phyloP scores from a whole-genome alignment of 2,888 invertebrate species.

The Macrophya alboannulata region DNA sequence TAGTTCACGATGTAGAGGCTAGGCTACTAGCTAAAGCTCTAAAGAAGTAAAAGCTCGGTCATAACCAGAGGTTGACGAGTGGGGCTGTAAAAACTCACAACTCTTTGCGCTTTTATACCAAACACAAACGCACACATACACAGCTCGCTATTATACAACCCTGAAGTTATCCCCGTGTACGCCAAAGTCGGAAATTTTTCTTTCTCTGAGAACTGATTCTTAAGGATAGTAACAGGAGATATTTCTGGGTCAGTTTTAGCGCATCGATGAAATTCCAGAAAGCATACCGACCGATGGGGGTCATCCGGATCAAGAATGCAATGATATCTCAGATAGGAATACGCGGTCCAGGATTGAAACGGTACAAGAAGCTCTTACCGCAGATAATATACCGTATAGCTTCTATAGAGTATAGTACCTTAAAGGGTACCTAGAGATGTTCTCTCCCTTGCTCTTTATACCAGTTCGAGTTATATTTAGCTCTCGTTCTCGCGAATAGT shows the following conservation, averaged over 20 bases:
- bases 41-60: constrained; percentile 49
- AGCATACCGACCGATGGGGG: not conserved
- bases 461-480: constrained; percentile 14
- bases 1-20: not conserved
- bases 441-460: not conserved
- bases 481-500: not conserved
- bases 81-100: constrained; percentile 22
- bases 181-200: no score
- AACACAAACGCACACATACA: not conserved
- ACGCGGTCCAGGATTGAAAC: not conserved
- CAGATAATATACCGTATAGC: not conserved
- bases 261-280: not conserved
- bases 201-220: no score
- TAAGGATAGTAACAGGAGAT: not conserved
- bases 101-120: constrained; percentile 19
- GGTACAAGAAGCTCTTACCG: constrained; percentile 20
- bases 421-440: not conserved
- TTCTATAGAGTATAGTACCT: not conserved
- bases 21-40: not conserved
- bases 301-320: constrained; percentile 12
- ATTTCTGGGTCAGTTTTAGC: not conserved
- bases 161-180: not conserved
- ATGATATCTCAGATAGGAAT: not conserved
- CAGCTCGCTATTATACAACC: not conserved
- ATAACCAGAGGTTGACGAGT: constrained; percentile 48